Evolutionary conservation across 2,888 invertebrate species (phyloP), one percentile per base, ranked within the genome.

Genomic region (Elysia crispata): DNA sequence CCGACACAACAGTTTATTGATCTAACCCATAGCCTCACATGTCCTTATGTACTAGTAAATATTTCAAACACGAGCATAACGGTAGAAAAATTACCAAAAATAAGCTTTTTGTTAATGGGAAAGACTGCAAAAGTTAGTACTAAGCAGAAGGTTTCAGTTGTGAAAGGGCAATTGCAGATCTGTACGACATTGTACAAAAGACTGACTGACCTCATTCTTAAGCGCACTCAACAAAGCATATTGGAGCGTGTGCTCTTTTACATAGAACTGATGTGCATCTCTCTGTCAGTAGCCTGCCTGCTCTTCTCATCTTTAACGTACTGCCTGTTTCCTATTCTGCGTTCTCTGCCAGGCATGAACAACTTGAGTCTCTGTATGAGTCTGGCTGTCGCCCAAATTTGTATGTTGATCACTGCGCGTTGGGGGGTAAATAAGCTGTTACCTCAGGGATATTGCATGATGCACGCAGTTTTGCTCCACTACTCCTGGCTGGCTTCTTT

Each of bases 401-500:
- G 41, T 8, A 73, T 81, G 8, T 23, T 81, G 33, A 13, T 81
- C n/a, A 76, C 79, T 0, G 57, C 49, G 25, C n/a, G 62, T 15
- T 70, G 54, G 20, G 67, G 76, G 13, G 20, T 57, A 15, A n/a
- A 18, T 1, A 64, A 49, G 23, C 49, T 64, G 5, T 28, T 69
- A 13, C 49, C 18, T 0, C 62, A 13, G 25, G 70, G 54, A 5
- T n/a, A 54, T 25, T 79, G 79, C 54, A 3, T 74, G 5, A 28
- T 79, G 23, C 62, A 73, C 25, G 79, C 60, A 1, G 49, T 81
- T 30, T 11, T 20, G 11, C 75, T 75, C 13, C 81, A 81, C 62
- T 86, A 85, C 72, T 74, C 79, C 49, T 85, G 85, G 85, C 73
- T 86, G 60, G 76, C 84, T 8, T 69, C 84, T 8, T 83, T 86